Percentiles rank a stretch among this genome's conserved stretches.
Evolutionary conservation across 2,797 vertebrate species (phyloP).

Genomic region (Pangasius larnaudii): DNA sequence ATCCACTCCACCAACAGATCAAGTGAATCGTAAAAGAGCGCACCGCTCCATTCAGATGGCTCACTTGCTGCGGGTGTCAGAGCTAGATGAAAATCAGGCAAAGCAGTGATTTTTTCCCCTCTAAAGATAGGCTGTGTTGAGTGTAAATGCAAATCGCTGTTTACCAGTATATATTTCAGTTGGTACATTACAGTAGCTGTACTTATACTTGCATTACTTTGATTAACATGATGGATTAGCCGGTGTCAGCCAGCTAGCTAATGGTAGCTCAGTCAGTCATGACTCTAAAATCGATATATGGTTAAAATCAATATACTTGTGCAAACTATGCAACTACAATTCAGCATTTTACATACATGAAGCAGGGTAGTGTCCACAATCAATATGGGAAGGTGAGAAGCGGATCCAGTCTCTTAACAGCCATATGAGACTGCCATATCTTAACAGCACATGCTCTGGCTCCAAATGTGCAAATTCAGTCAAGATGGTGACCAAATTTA

Average conservation of each 20-base stretch:
- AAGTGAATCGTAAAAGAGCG: too few species aligned
- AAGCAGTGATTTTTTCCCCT: too few species aligned
- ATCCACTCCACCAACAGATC: too few species aligned
- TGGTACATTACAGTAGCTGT: neutral
- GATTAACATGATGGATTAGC: neutral
- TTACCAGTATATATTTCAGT: neutral
- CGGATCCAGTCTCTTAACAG: neutral
- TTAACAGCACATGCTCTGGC: neutral
- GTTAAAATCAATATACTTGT: neutral
- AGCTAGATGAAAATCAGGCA: too few species aligned
- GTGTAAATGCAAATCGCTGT: neutral
- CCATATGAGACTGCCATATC: too few species aligned
- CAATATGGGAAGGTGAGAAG: neutral
- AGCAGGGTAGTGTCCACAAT: neutral
- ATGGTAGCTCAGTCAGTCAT: neutral
- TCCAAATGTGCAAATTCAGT: neutral
- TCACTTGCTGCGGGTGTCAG: too few species aligned
- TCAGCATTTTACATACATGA: neutral
- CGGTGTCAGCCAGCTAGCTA: neutral
- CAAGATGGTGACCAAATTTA: neutral
- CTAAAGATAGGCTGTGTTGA: too few species aligned
- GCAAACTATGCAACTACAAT: neutral
- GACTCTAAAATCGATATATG: neutral
- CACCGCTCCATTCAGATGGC: too few species aligned
- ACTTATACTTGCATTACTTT: neutral